Base-by-base conservation (phyloP, 2,113 vertebrate genomes). In the Bombycilla garrulus region DNA sequence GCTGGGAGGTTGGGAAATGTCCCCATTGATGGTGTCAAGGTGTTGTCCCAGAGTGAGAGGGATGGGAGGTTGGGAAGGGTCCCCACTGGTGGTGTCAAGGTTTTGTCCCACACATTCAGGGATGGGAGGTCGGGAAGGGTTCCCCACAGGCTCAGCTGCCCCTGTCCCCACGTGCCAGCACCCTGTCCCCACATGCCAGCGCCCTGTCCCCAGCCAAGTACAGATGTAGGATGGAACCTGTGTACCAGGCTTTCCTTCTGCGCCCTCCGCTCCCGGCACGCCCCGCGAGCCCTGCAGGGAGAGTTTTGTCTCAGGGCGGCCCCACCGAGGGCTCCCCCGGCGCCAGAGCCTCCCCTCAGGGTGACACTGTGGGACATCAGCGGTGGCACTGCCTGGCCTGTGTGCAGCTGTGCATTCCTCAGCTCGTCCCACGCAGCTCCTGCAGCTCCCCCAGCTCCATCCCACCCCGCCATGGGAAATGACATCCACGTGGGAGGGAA, bases 201-300 rank as follows among this genome's bases (percentile, higher is more conserved):
- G 18, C 84, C 82, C 67, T 47, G 2, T 2, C 33, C 93, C 0
- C 73, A n/a, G 81, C 13, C 92, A 96, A 96, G 88, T 84, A 96
- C 31, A 94, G 88, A 96, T 17, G 85, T 73, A 95, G 95, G 96
- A 97, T 95, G 97, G 97, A 98, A 98, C 98, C 98, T 98, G 97
- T 97, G 96, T 98, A 98, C 98, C 97, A 93, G 97, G 97, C 97
- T 97, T 98, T 97, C 98, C 97, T 97, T 98, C 98, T 66, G 97
- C 9, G 2, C 97, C 97, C 60, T 93, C 92, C 18, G 47, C 95
- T 97, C 98, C 99, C 3, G 93, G 97, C 81, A 92, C 69, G 31
- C 98, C 99, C 50, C 90, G 96, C 6, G 94, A 97, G 97, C 98
- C 99, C 99, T 99, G 96, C 62, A 96, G 78, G 54, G 86, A 85